Conservation (phyloP, 2,888 invertebrate species). For the Sesamia inferens region DNA sequence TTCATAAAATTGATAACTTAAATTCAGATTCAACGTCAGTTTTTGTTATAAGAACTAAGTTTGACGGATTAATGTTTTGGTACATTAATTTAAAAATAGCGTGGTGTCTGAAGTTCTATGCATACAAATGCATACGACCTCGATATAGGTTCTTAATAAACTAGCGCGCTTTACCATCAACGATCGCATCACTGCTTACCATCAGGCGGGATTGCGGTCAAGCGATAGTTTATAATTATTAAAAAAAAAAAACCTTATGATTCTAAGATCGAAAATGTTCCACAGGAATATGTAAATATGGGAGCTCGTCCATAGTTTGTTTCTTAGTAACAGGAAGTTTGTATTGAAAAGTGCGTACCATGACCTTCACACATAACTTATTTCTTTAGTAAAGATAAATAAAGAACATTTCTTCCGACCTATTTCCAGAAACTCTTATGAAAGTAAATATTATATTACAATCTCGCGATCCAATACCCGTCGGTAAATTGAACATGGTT, state of each 20-base stretch:
- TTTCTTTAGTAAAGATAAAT: conserved; percentile 9
- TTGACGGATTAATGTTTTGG: no score
- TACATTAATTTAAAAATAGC: no score
- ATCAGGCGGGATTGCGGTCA: no score
- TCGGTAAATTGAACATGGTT: conserved; percentile 31
- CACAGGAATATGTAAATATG: background rate
- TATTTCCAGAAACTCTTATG: conserved; percentile 16
- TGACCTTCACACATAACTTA: background rate
- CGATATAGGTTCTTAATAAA: no score
- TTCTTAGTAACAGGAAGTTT: background rate
- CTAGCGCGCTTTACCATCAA: no score
- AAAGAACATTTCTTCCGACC: background rate
- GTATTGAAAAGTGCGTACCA: background rate
- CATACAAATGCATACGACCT: no score
- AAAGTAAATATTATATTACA: conserved; percentile 48
- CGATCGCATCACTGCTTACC: no score
- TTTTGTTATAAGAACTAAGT: no score
- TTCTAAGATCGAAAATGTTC: no score
- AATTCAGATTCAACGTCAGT: background rate
- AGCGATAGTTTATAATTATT: no score
- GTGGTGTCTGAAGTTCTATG: no score
- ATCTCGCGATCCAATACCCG: conserved; percentile 43
- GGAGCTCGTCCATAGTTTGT: background rate
- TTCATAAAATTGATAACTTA: background rate
- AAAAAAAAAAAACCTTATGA: no score